phyloP scores from a whole-genome alignment of 2,113 vertebrate species.

The Halichoerus grypus region DNA sequence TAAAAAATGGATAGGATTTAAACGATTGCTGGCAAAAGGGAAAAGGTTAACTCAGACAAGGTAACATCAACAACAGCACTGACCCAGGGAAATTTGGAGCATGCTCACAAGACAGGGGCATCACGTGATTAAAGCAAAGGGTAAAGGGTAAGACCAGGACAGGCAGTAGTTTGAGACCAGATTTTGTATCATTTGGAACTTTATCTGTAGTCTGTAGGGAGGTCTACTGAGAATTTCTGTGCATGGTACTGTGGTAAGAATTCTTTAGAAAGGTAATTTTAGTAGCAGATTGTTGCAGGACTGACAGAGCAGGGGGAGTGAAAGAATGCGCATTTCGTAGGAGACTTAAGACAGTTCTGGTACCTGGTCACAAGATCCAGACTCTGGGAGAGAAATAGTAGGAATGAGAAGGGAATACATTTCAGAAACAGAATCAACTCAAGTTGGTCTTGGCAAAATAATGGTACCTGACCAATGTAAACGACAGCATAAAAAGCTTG shows the following conservation, averaged over 20 bases:
- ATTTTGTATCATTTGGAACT: neutral
- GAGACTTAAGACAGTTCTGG: neutral
- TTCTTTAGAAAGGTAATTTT: neutral
- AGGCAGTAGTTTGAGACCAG: neutral
- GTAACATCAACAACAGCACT: neutral
- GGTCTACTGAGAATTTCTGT: neutral
- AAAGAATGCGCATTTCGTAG: neutral
- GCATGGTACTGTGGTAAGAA: neutral
- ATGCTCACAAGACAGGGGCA: neutral
- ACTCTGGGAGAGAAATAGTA: neutral
- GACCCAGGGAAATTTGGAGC: neutral
- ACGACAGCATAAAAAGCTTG: neutral
- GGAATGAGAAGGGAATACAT: neutral
- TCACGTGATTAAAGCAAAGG: neutral
- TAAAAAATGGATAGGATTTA: neutral
- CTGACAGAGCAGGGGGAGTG: neutral
- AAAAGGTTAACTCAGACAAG: neutral
- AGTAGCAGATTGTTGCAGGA: neutral
- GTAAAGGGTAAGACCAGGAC: neutral
- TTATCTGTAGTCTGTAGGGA: neutral
- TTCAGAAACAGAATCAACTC: slow-evolving; percentile 35
- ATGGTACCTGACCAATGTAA: neutral
- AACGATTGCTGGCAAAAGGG: neutral
- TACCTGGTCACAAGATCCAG: neutral
- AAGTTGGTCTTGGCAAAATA: neutral